A percentile compares a stretch with the other conserved stretches of the same genome.
Conservation (phyloP, 2,888 invertebrate species). For the Ametastegia equiseti region DNA sequence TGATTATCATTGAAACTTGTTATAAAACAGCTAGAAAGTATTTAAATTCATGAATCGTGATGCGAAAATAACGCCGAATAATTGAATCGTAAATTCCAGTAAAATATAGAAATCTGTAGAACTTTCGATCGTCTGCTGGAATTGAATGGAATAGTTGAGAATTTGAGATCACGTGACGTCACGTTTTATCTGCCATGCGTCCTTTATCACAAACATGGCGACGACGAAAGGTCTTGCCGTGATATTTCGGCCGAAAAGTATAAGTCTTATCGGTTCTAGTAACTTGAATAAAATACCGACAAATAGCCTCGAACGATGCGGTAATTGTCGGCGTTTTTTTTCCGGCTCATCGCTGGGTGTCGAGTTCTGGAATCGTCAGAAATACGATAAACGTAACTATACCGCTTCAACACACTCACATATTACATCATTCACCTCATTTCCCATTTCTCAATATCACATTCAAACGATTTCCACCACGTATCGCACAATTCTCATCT, state of each 20-base stretch:
- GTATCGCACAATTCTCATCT: not conserved
- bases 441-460: not conserved
- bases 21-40: no score
- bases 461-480: not conserved
- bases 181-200: not conserved
- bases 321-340: constrained; percentile 62
- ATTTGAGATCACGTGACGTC: constrained; percentile 39
- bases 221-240: constrained; percentile 73
- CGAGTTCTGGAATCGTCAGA: constrained; percentile 62
- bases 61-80: no score
- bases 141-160: not conserved
- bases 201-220: constrained; percentile 72
- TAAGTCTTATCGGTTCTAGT: constrained; percentile 68
- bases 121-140: constrained; percentile 16
- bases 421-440: constrained; percentile 15
- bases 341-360: constrained; percentile 61
- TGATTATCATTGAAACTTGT: no score
- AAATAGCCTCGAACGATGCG: constrained; percentile 60
- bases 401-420: constrained; percentile 14
- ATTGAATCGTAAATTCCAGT: not conserved
- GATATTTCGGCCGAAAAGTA: constrained; percentile 71
- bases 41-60: no score
- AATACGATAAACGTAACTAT: constrained; percentile 68
- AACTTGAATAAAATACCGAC: constrained; percentile 64
- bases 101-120: not conserved